A percentile compares a stretch with the other conserved stretches of the same genome.
Evolutionary conservation across 1,140 invertebrate species (phyloP).

Genomic region (Dendroctonus ponderosae): DNA sequence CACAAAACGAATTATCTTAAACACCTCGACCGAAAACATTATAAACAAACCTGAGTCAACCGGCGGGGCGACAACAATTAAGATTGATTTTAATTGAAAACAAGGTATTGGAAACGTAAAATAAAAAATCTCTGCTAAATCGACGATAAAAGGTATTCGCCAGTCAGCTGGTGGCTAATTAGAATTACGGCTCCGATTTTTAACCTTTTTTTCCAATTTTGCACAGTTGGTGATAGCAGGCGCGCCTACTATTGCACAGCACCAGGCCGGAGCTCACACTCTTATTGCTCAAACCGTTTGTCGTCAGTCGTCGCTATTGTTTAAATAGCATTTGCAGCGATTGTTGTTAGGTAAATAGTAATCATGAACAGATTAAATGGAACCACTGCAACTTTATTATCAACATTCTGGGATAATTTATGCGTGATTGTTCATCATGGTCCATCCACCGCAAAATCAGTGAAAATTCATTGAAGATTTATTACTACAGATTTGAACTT

Average conservation of each 20-base stretch:
- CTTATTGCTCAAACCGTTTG: constrained; percentile 4
- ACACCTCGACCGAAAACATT: constrained; percentile 4
- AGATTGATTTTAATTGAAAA: neutral
- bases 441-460: too few species aligned
- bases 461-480: too few species aligned
- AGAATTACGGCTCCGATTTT: neutral
- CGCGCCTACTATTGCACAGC: constrained; percentile 3
- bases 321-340: constrained; percentile 6
- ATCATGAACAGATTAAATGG: neutral
- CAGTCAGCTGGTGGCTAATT: neutral
- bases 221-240: constrained; percentile 1
- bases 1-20: neutral
- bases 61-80: neutral
- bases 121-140: constrained; percentile 6
- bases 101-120: neutral
- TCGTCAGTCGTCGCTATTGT: constrained; percentile 3
- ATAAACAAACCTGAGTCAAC: constrained; percentile 3
- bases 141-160: constrained; percentile 4
- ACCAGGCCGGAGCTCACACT: neutral
- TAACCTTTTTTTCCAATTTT: constrained; percentile 3
- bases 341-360: constrained; percentile 6
- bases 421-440: too few species aligned
- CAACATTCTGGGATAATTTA: neutral
- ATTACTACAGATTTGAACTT: too few species aligned
- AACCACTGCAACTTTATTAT: constrained; percentile 2